Percentiles rank a stretch among this genome's conserved stretches.
Evolutionary conservation across 2,113 vertebrate species (phyloP).

Genomic region (Gymnarchus niloticus): DNA sequence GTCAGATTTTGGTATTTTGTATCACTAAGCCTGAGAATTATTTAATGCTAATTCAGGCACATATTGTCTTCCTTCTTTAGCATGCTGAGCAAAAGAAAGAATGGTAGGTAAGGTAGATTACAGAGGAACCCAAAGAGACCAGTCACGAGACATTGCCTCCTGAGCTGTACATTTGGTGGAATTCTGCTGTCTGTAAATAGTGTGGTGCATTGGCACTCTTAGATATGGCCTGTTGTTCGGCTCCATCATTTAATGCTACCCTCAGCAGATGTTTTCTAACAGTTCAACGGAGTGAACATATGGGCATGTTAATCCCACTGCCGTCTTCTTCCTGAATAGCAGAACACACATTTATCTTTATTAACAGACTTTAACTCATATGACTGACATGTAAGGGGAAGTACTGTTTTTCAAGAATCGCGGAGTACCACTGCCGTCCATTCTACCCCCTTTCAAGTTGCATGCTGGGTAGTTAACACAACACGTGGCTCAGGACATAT

Average conservation of each 20-base stretch:
- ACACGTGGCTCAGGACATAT: background rate
- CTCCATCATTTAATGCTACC: background rate
- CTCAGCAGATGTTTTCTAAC: constrained; percentile 17
- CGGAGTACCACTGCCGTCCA: background rate
- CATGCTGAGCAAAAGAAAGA: background rate
- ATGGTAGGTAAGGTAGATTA: background rate
- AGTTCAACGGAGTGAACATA: constrained; percentile 27
- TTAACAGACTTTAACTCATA: background rate
- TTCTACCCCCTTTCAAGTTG: background rate
- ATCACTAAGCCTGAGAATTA: background rate
- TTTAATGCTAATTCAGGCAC: background rate
- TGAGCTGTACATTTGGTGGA: background rate
- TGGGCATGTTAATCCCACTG: constrained; percentile 20
- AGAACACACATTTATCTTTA: constrained; percentile 30
- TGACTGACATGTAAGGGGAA: background rate
- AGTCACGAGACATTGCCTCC: background rate
- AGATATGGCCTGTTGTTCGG: background rate
- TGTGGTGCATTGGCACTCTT: background rate
- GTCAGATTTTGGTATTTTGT: background rate
- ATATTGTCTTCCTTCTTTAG: background rate
- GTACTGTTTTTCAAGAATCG: background rate
- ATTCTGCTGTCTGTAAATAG: background rate
- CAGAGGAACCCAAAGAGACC: too few species aligned
- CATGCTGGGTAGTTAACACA: background rate
- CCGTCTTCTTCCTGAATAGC: background rate